Evolutionary conservation across 2,113 vertebrate genomes (phyloP), one percentile per base, ranked within the genome.

Genomic region (Cairina moschata): DNA sequence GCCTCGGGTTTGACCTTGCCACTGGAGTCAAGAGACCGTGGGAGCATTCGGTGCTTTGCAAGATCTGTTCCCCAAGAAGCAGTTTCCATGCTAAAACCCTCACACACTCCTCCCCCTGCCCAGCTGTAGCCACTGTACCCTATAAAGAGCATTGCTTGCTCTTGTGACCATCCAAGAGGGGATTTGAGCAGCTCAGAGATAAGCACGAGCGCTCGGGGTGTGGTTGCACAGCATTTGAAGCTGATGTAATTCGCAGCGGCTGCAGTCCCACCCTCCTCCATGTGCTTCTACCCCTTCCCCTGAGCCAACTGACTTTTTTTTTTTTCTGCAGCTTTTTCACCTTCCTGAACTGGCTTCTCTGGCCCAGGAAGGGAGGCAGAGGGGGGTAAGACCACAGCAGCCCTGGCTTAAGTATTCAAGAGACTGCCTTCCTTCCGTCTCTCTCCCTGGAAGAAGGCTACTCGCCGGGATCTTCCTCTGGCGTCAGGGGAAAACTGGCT

Each of bases 181-280:
- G 83, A 86, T 95, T 59, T 86, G 76, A 85, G 75, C 78, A 73
- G 91, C 72, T 80, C 59, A 34, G 66, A 86, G 82, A 96, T 78
- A 94, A 91, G 88, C 85, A 75, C 66, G 34, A 55, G 74, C 10
- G n/a, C 77, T 79, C 42, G 42, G 93, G 94, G 91, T 92, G 96
- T 28, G 69, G 89, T 17, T 92, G 74, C 63, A 31, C 54, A 89
- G 69, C 32, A 59, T 69, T 84, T 63, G 32, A 86, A 78, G 1
- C 15, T 92, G 93, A 95, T 92, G 93, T 89, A 95, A 97, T 93
- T 89, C 8, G 3, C 38, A 80, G 55, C 48, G 69, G 88, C 77
- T 93, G 48, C 77, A 75, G 80, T 84, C 69, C 91, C 86, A 86
- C 48, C 73, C 86, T 94, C 69, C 58, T 86, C 73, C 54, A 18